phyloP scores from a whole-genome alignment of 2,797 vertebrate species.

The Hydrocynus forskahlii region DNA sequence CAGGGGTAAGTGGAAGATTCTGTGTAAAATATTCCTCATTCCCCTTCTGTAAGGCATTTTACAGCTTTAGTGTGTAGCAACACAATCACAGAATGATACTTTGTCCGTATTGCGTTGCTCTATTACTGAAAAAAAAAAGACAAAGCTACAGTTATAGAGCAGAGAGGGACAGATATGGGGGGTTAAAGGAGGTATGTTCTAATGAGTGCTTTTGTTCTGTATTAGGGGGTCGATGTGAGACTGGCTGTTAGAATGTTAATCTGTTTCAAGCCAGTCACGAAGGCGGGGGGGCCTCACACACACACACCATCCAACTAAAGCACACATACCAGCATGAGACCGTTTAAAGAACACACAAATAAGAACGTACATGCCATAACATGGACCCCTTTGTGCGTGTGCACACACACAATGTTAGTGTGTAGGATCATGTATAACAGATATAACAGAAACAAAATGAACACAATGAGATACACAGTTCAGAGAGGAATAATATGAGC shows the following conservation, averaged over 20 bases:
- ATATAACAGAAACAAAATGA: no score
- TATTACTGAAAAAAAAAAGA: not conserved
- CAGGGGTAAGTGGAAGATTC: no score
- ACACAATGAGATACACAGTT: no score
- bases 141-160: not conserved
- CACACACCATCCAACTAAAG: not conserved
- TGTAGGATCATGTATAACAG: not conserved
- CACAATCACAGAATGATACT: not conserved
- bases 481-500: no score
- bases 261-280: slow-evolving; percentile 45
- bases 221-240: slow-evolving; percentile 44
- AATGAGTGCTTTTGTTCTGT: slow-evolving; percentile 44
- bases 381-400: no score
- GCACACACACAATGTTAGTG: slow-evolving; percentile 1
- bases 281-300: slow-evolving; percentile 12
- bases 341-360: not conserved
- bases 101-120: not conserved
- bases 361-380: not conserved
- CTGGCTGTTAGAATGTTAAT: slow-evolving; percentile 55
- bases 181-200: slow-evolving; percentile 27
- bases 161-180: not conserved
- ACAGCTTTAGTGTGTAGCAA: not conserved
- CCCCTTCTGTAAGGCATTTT: not conserved
- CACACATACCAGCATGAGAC: slow-evolving; percentile 14
- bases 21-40: no score